Evolutionary conservation across 2,113 vertebrate species (phyloP), one percentile per base, ranked within the genome.

Genomic region (Psilopogon haemacephalus): DNA sequence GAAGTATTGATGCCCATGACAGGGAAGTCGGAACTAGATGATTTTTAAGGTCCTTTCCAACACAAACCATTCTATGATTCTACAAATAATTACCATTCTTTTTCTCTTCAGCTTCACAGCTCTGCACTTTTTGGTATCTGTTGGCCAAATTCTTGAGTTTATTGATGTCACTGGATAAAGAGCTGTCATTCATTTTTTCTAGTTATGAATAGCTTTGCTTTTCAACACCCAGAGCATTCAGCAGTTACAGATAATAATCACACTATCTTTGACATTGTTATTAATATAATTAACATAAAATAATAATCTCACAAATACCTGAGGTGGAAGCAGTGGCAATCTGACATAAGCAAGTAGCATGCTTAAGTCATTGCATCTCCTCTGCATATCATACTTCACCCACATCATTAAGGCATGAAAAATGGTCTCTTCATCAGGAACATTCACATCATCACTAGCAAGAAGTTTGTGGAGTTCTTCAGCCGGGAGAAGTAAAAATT

Each of bases 401-500:
- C 98, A 98, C 97, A 98, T 98, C 98, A 98, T 98, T 84, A 98
- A 94, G 62, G 98, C 98, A 85, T 98, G 97, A 76, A 98, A 98
- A 92, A 98, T 98, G 19, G 98, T 98, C 76, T 98, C 98, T 95
- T 98, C 98, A 94, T 98, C 98, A 30, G 98, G 98, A 91, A 98
- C 98, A 16, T 98, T 98, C 54, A 98, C 97, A 87, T 98, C 98
- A 81, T 98, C 98, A 88, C 98, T 98, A 77, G 98, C 98, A 92
- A 98, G 95, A 37, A 98, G 97, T 85, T 98, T 98, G 80, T 98
- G 97, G 32, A 98, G 97, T 56, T 98, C 98, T 50, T 98, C 98
- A 3, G 97, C 97, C 3, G 98, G 98, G 63, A 98, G 95, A 78
- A 98, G 97, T 84, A 98, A 97, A 95, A 98, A 98, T 72, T 98